A percentile compares a stretch with the other conserved stretches of the same genome.
phyloP scores from a whole-genome alignment of 2,113 vertebrate genomes.

The Erpornis zantholeuca region DNA sequence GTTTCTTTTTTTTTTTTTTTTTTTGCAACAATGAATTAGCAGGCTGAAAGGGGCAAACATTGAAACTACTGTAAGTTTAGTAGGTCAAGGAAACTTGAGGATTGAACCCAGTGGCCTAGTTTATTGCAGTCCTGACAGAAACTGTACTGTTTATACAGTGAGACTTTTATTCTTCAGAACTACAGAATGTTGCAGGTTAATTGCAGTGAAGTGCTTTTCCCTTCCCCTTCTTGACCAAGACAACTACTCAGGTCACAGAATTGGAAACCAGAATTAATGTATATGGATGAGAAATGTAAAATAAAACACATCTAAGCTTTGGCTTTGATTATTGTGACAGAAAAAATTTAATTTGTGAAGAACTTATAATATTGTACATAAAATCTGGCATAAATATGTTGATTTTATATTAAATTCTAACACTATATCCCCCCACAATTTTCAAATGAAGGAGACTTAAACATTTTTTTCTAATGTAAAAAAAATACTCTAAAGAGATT shows the following conservation, averaged over 20 bases:
- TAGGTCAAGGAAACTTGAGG: constrained; percentile 67
- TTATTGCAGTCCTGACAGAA: constrained; percentile 58
- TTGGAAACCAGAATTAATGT: background rate
- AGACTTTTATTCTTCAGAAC: constrained; percentile 18
- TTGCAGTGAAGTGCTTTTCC: background rate
- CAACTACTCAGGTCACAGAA: background rate
- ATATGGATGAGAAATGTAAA: background rate
- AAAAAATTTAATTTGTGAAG: background rate
- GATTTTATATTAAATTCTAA: background rate
- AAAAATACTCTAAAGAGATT: background rate
- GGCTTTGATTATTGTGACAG: background rate
- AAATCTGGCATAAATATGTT: background rate
- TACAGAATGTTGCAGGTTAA: background rate
- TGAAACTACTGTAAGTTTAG: constrained; percentile 52
- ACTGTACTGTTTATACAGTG: constrained; percentile 32
- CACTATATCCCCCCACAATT: background rate
- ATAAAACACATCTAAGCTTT: background rate
- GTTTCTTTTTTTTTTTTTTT: background rate
- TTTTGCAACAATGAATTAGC: background rate
- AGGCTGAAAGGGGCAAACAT: background rate
- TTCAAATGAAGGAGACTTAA: background rate
- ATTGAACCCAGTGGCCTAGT: constrained; percentile 18
- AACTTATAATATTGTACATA: background rate
- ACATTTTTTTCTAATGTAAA: background rate
- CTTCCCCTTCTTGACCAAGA: background rate